Percentiles rank a stretch among this genome's conserved stretches.
These are phyloP conservation scores for Lasioglossum albipes DNA, from an alignment of 1,140 invertebrate species.

Conservation along the genomic window DNA sequence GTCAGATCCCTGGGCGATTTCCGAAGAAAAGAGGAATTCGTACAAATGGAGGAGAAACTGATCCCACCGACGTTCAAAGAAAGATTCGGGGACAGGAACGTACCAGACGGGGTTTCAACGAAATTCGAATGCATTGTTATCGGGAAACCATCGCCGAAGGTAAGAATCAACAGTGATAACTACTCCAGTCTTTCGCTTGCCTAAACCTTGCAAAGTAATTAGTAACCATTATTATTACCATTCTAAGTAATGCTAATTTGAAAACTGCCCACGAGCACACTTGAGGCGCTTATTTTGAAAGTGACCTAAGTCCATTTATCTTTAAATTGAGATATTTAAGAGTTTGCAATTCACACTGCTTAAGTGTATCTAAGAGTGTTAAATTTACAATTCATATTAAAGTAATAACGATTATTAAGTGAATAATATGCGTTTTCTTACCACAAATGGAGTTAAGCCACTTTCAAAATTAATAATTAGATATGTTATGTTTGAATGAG, in stretches of 20 bases:
- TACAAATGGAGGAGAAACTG: conserved; percentile 82
- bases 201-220: not conserved
- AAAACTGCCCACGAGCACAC: no score
- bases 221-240: not conserved
- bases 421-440: no score
- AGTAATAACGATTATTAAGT: no score
- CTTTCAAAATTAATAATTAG: no score
- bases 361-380: no score
- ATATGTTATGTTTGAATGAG: no score
- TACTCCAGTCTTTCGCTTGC: not conserved
- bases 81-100: conserved; percentile 82
- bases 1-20: conserved; percentile 82
- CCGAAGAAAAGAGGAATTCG: conserved; percentile 72
- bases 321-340: no score
- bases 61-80: conserved; percentile 85
- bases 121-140: conserved; percentile 87
- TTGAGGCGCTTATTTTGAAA: no score
- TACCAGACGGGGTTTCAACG: conserved; percentile 80
- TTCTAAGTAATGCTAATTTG: not conserved
- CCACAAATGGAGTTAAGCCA: no score
- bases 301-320: no score
- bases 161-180: conserved; percentile 67
- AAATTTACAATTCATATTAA: no score
- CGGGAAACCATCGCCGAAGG: conserved; percentile 88
- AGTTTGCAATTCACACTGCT: no score